Evolutionary conservation across 2,888 invertebrate genomes (phyloP).

Genomic region (Chorisops tibialis): DNA sequence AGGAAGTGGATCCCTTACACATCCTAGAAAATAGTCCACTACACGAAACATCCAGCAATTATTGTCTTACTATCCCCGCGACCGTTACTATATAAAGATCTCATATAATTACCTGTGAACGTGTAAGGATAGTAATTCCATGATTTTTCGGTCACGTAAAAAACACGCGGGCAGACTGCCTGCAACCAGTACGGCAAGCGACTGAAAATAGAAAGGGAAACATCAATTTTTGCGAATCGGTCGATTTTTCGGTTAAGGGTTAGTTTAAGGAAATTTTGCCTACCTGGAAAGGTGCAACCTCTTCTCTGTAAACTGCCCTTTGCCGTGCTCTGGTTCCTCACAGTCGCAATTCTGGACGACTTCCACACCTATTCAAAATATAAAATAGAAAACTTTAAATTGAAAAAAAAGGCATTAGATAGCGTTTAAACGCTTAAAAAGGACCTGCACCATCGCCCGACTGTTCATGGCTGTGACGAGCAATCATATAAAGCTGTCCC

Average conservation of each 20-base stretch:
- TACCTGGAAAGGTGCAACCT: conserved; percentile 85
- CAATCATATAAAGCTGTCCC: conserved; percentile 93
- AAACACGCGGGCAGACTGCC: conserved; percentile 81
- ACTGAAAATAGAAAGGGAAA: conserved; percentile 55
- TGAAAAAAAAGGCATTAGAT: no score
- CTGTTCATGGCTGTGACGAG: conserved; percentile 87
- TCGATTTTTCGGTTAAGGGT: no score
- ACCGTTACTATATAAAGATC: no score
- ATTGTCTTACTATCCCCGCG: no score
- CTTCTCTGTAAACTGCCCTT: conserved; percentile 87
- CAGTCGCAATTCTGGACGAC: conserved; percentile 81
- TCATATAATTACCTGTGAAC: conserved; percentile 63
- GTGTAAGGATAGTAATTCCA: conserved; percentile 95
- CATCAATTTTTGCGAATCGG: background rate
- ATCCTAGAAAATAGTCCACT: no score
- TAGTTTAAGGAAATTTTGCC: conserved; percentile 14
- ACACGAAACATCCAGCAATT: no score
- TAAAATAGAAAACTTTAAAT: no score
- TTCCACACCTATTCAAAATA: no score
- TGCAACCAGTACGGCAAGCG: conserved; percentile 88
- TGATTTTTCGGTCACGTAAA: conserved; percentile 90
- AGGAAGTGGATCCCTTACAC: no score
- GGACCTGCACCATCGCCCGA: conserved; percentile 85
- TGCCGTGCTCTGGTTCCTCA: conserved; percentile 73
- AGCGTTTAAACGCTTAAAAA: no score